Evolutionary conservation across 1,140 invertebrate species (phyloP), one percentile per base, ranked within the genome.

Genomic region (Diprion similis): DNA sequence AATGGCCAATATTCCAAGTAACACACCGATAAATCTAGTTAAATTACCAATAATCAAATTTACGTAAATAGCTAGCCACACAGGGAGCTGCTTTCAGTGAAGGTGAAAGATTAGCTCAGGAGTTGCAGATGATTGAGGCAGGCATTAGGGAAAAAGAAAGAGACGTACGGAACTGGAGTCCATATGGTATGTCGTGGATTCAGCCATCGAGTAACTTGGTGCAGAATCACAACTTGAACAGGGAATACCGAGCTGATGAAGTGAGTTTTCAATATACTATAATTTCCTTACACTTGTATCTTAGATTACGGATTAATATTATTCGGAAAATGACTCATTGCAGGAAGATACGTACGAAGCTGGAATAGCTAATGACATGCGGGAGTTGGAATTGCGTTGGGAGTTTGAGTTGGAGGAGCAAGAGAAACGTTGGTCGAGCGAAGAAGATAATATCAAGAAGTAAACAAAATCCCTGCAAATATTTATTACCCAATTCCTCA

Each of bases 381-480:
- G 90, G 18, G 91, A 92, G 78, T 84, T 93, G 24, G 92, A 93
- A 82, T 82, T 92, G 51, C 87, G 91, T 73, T 91, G 91, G 88
- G 90, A 93, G 77, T 91, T 90, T 72, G 92, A 93, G 80, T 79
- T 93, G 24, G 91, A 92, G 78, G 91, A 93, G 80, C 91, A 92
- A 68, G 92, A 92, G 75, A 91, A 91, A 75, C 86, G 89, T 66
- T 92, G 91, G 91, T 92, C 90, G 24, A 90, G 87, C 73, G 90
- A 91, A 78, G 91, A 92, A 73, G 90, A 92, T 75, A 88, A 84
- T 46, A 83, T 84, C 59, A 89, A 88, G 77, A 88, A 87, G 79
- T 70, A 71, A 75, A 48, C 59, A 66, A 18, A 15, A 46, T 11
- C 66, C 45, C 46, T 9, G 18, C n/a, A 68, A 47, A 59, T 37